phyloP scores from a whole-genome alignment of 2,888 invertebrate genomes.

The Dolichopus griseipennis region DNA sequence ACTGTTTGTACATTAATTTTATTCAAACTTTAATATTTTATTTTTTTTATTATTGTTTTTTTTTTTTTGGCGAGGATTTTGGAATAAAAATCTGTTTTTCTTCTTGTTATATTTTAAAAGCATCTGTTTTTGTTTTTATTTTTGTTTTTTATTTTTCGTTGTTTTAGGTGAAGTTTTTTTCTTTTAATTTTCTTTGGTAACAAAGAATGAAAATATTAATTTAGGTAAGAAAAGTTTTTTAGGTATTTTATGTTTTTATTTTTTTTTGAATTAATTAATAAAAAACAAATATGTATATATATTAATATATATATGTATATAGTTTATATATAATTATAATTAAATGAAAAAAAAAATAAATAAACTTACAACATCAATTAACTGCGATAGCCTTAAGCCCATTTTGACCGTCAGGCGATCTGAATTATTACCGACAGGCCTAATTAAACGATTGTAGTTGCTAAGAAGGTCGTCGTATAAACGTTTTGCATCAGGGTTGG shows the following conservation, averaged over 20 bases:
- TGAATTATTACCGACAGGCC: slow-evolving; percentile 90
- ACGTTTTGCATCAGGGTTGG: slow-evolving; percentile 88
- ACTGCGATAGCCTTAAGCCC: slow-evolving; percentile 81
- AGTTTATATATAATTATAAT: too few species aligned
- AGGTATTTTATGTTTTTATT: too few species aligned
- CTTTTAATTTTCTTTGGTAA: neutral
- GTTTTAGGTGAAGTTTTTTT: neutral
- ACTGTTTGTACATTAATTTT: neutral
- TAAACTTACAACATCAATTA: slow-evolving; percentile 83
- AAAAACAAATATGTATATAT: too few species aligned
- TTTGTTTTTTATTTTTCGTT: neutral
- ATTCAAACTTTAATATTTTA: neutral
- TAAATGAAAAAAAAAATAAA: too few species aligned
- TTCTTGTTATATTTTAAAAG: neutral
- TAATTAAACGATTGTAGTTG: slow-evolving; percentile 90
- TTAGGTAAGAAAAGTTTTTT: neutral
- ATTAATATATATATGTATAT: too few species aligned
- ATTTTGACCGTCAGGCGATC: slow-evolving; percentile 92
- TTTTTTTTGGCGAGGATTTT: neutral
- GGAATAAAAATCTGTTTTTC: neutral
- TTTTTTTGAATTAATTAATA: too few species aligned
- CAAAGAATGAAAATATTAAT: neutral
- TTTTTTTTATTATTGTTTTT: neutral
- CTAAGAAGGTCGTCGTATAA: slow-evolving; percentile 91
- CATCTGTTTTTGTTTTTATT: neutral